Conservation (phyloP, 2,113 vertebrate genomes). For the Mola mola region DNA sequence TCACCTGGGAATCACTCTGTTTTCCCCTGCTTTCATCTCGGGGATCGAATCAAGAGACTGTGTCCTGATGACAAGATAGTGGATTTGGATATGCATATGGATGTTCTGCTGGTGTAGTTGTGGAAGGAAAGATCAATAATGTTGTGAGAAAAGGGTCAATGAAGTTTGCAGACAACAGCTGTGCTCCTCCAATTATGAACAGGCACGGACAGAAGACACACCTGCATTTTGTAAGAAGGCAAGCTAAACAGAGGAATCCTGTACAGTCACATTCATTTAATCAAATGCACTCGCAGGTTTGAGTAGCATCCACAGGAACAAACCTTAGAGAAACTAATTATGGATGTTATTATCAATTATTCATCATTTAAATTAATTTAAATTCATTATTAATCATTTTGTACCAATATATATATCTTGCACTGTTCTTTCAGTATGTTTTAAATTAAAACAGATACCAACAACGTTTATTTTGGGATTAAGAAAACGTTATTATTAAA, state of each 20-base stretch:
- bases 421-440: too few species aligned
- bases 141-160: slow-evolving; percentile 47
- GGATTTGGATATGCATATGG: slow-evolving; percentile 40
- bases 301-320: background rate
- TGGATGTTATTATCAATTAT: background rate
- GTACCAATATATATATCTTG: background rate
- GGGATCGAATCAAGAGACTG: slow-evolving; percentile 46
- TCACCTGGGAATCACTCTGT: slow-evolving; percentile 39
- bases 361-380: slow-evolving; percentile 22
- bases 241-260: slow-evolving; percentile 15
- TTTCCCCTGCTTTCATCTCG: slow-evolving; percentile 37
- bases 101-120: slow-evolving; percentile 18
- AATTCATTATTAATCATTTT: slow-evolving; percentile 5
- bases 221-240: slow-evolving; percentile 50
- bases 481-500: too few species aligned
- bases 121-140: slow-evolving; percentile 55
- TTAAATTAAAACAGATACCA: too few species aligned
- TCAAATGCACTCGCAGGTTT: slow-evolving; percentile 4
- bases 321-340: background rate
- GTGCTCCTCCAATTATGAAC: slow-evolving; percentile 64
- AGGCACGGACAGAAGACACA: slow-evolving; percentile 34
- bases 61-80: slow-evolving; percentile 38
- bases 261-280: background rate
- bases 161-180: slow-evolving; percentile 47
- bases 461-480: too few species aligned